phyloP scores from a whole-genome alignment of 2,888 invertebrate genomes.

The Lasioglossum vierecki region DNA sequence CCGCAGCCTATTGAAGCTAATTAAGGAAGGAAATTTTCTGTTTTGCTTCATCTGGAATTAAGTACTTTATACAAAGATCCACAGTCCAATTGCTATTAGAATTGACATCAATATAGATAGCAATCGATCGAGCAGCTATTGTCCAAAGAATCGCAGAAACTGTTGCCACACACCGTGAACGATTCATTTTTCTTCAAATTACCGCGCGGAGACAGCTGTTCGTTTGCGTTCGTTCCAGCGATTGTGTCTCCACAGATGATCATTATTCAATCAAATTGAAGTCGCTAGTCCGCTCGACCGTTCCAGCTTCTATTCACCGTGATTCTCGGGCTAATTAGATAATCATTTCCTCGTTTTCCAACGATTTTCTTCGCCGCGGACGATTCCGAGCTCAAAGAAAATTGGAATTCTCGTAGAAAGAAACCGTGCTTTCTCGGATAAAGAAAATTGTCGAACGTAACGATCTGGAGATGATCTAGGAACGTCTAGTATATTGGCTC shows the following conservation, averaged over 20 bases:
- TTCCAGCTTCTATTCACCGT: slow-evolving; percentile 12
- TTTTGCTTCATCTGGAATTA: neutral
- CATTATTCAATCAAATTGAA: slow-evolving; percentile 53
- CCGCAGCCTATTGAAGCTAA: neutral
- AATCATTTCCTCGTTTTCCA: slow-evolving; percentile 61
- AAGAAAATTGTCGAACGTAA: neutral
- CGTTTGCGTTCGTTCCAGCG: neutral
- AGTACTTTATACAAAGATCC: neutral
- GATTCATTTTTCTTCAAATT: neutral
- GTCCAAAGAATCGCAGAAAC: neutral
- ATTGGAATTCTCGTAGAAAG: neutral
- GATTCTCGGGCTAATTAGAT: slow-evolving; percentile 51
- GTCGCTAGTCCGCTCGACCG: slow-evolving; percentile 11
- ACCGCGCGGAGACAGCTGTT: neutral
- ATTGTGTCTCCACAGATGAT: slow-evolving; percentile 23
- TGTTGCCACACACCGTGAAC: neutral
- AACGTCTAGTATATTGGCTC: neutral
- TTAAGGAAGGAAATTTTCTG: neutral
- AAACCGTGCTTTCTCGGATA: neutral
- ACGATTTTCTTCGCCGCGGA: slow-evolving; percentile 21
- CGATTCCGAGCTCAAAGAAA: neutral
- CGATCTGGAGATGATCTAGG: neutral
- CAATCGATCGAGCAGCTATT: neutral
- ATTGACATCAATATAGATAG: neutral
- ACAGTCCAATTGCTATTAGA: neutral